Percentiles rank a stretch among this genome's conserved stretches.
Evolutionary conservation across 37 sponge, comb jelly and placozoan genomes (phyloP).

Genomic region (Diacarnus erythraeanus): DNA sequence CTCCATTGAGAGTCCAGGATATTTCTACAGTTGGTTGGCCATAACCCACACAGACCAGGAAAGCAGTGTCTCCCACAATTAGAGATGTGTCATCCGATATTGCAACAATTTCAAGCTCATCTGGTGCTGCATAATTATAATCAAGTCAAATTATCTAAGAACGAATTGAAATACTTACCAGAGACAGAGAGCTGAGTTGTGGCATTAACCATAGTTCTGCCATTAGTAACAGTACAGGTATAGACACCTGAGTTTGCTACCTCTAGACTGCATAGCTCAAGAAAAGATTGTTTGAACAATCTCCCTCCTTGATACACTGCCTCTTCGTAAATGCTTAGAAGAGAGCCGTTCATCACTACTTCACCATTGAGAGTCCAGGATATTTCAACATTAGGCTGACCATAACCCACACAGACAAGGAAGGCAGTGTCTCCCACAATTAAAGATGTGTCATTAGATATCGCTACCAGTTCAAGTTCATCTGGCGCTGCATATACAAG

Average conservation of each 20-base stretch:
- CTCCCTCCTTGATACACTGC: not conserved
- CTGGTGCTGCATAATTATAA: not conserved
- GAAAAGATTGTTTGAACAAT: conserved; percentile 15
- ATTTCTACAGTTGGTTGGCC: conserved; percentile 18
- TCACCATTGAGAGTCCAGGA: conserved; percentile 13
- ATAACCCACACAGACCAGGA: conserved; percentile 13
- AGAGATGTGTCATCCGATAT: conserved; percentile 4
- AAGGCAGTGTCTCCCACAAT: conserved; percentile 16
- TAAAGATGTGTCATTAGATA: conserved; percentile 2
- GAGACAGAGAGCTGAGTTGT: conserved; percentile 3
- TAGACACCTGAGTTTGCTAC: conserved; percentile 23
- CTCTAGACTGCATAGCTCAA: conserved; percentile 26
- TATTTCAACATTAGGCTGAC: conserved; percentile 7
- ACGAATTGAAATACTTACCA: not conserved
- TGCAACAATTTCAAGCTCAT: not conserved
- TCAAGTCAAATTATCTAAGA: not conserved
- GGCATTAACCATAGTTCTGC: not conserved
- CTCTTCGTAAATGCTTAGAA: conserved; percentile 6
- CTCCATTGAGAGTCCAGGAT: conserved; percentile 18
- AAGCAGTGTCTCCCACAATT: conserved; percentile 12
- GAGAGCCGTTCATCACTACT: conserved; percentile 1
- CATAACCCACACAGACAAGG: conserved; percentile 14
- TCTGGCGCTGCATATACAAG: not conserved
- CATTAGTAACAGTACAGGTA: conserved; percentile 21
- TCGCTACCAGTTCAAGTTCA: conserved; percentile 9